Base-by-base conservation (phyloP, 2,888 invertebrate genomes). In the Branchipolynoe longqiensis region DNA sequence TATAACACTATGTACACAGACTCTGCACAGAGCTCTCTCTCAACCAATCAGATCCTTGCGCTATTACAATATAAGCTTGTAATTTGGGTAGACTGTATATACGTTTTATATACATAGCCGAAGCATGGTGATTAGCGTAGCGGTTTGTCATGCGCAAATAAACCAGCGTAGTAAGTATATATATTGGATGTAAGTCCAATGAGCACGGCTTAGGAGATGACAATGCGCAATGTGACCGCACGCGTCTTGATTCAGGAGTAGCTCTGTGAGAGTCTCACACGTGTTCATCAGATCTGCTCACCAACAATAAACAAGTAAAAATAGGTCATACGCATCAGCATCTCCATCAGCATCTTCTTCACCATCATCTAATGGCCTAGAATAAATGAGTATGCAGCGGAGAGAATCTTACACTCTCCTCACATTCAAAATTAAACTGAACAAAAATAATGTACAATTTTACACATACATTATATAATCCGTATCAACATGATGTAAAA, bases 401-500 rank as follows among this genome's bases (percentile, higher is more conserved):
- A 4, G 38, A 38, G 8, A 1, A 33, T n/a, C 36, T 31, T 25
- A 14, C 69, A 6, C 69, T 69, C 69, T 69, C 69, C 38, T 69
- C 69, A 69, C 69, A 69, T 69, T 69, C 69, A 69, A 69, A 69
- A 38, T 62, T 62, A 62, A 62, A 62, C 62, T 62, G 31, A 69
- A 69, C 69, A 69, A 69, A 69, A 69, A 69, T 69, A 69, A 69
- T 69, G 69, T 69, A 69, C 36, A 69, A 48, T 48, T 8, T n/a
- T 48, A 48, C 48, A 48, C 48, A 48, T 18, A n/a, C n/a, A n/a
- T n/a, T n/a, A 48, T 38, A 36, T 69, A 69, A 69, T 69, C 69
- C 69, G 69, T 69, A 69, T 69, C 18, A 38, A 36, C 69, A 69
- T 62, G 62, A 62, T 69, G 33, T 38, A 33, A 69, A n/a, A 69